Percentiles rank a stretch among this genome's conserved stretches.
phyloP scores from a whole-genome alignment of 2,113 vertebrate genomes.

The Lycaon pictus region DNA sequence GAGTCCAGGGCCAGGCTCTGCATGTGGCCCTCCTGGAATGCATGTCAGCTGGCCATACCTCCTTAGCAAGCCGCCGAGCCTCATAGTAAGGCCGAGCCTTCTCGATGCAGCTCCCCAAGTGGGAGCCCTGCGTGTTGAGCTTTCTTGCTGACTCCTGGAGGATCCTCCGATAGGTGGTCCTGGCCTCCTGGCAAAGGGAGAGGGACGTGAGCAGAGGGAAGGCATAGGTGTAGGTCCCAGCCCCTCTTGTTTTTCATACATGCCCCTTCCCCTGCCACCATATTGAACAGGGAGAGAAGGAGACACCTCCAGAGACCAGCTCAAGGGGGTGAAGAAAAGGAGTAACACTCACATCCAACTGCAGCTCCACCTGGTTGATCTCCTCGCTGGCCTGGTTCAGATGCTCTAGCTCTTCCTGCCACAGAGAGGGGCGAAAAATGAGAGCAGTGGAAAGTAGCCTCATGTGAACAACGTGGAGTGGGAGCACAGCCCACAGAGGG shows the following conservation, averaged over 20 bases:
- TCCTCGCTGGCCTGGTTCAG: conserved; percentile 95
- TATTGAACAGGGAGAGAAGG: background rate
- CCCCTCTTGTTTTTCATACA: background rate
- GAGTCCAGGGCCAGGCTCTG: background rate
- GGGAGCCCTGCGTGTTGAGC: conserved; percentile 93
- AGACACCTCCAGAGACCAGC: background rate
- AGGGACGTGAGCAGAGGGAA: background rate
- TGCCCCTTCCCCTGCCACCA: background rate
- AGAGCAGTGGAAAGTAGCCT: background rate
- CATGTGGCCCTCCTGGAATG: background rate
- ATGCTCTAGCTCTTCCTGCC: conserved; percentile 94
- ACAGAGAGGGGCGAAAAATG: background rate
- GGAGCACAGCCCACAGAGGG: background rate
- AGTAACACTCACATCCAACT: conserved; percentile 91
- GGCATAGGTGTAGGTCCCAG: background rate
- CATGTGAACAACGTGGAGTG: background rate
- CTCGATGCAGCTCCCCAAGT: conserved; percentile 93
- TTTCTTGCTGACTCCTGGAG: conserved; percentile 94
- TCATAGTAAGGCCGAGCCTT: conserved; percentile 96
- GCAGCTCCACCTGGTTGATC: conserved; percentile 95
- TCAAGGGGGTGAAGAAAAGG: background rate
- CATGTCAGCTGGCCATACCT: conserved; percentile 80
- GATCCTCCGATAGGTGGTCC: conserved; percentile 94
- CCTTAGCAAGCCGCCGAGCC: conserved; percentile 93
- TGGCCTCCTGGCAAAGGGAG: conserved; percentile 89